Conservation (phyloP, 2,113 vertebrate genomes). For the Pica pica region DNA sequence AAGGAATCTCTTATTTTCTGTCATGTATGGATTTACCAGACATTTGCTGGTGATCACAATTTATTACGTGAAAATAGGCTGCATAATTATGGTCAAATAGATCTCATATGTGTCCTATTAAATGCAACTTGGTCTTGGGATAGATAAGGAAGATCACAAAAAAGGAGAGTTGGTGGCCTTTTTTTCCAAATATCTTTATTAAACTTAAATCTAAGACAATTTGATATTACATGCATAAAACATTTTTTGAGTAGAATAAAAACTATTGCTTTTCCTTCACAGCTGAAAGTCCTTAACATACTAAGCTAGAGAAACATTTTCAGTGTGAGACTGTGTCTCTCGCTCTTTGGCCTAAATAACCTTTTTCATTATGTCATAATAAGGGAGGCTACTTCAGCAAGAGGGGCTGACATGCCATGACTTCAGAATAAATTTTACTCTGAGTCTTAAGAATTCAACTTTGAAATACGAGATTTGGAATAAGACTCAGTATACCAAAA, state of each 20-base stretch:
- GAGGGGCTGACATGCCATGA: not conserved
- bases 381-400: not conserved
- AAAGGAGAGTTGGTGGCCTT: not conserved
- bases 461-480: not conserved
- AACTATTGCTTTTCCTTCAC: not conserved
- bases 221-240: not conserved
- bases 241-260: not conserved
- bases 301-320: not conserved
- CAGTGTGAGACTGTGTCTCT: not conserved
- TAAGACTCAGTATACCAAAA: not conserved
- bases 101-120: not conserved
- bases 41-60: not conserved
- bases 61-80: not conserved
- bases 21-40: not conserved
- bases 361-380: rapidly evolving
- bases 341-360: not conserved
- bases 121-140: not conserved
- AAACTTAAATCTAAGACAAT: not conserved
- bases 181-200: not conserved
- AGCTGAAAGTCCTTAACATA: not conserved
- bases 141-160: not conserved
- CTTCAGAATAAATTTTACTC: not conserved
- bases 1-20: not conserved
- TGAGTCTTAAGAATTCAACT: not conserved
- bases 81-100: not conserved